These are phyloP conservation scores for Drosophila anomelani DNA, from an alignment of 2,888 invertebrate species.

Conservation along the genomic window DNA sequence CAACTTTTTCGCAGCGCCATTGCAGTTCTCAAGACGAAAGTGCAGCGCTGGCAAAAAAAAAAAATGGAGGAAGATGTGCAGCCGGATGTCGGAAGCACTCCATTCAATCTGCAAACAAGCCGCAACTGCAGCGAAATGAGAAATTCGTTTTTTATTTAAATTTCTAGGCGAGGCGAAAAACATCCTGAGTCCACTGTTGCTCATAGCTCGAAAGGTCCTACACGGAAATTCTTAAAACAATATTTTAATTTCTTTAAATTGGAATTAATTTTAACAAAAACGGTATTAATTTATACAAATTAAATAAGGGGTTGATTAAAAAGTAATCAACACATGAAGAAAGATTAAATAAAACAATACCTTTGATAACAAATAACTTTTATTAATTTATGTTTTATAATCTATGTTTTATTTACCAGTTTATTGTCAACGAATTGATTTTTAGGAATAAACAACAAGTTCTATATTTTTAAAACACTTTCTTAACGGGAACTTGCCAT, in stretches of 20 bases:
- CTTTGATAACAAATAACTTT: too few relatives aligned
- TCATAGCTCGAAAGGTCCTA: conserved; percentile 13
- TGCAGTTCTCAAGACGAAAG: conserved; percentile 75
- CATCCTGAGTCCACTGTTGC: conserved; percentile 42
- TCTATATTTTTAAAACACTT: too few relatives aligned
- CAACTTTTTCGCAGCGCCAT: conserved; percentile 52
- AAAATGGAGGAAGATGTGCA: conserved; percentile 21
- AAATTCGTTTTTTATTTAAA: conserved; percentile 76
- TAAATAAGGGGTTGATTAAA: too few relatives aligned
- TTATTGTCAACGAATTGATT: too few relatives aligned
- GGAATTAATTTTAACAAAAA: background rate
- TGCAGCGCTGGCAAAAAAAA: conserved; percentile 63
- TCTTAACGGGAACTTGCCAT: too few relatives aligned
- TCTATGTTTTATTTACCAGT: too few relatives aligned
- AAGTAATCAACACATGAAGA: too few relatives aligned
- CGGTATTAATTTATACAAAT: too few relatives aligned
- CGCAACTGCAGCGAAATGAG: conserved; percentile 63
- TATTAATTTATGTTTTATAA: too few relatives aligned
- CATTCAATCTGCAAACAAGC: conserved; percentile 78
- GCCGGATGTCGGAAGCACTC: conserved; percentile 80
- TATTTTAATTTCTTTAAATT: background rate
- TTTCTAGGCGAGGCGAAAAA: conserved; percentile 55
- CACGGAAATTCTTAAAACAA: background rate
- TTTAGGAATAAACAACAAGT: too few relatives aligned
- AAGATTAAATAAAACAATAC: too few relatives aligned